A percentile compares a stretch with the other conserved stretches of the same genome.
Evolutionary conservation across 1,140 invertebrate species (phyloP).

Genomic region (Hylaeus volcanicus): DNA sequence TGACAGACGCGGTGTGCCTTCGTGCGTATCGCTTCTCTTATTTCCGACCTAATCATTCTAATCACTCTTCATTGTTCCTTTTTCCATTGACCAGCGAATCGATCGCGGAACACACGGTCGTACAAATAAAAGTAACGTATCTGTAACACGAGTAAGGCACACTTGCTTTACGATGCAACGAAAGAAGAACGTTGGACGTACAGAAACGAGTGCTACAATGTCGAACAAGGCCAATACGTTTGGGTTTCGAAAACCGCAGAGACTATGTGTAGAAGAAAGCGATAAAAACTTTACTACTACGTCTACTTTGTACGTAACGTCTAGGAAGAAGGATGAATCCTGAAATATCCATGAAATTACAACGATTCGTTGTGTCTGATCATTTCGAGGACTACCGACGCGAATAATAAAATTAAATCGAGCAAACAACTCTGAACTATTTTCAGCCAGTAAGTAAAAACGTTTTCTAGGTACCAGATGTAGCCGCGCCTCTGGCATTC

Average conservation of each 20-base stretch:
- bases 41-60: too few species aligned
- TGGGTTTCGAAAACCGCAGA: neutral
- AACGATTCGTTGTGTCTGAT: too few species aligned
- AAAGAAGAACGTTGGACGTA: neutral
- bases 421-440: too few species aligned
- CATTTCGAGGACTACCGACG: too few species aligned
- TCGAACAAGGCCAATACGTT: conserved; percentile 2
- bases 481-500: neutral
- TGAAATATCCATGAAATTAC: neutral
- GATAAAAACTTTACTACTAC: too few species aligned
- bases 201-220: neutral
- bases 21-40: too few species aligned
- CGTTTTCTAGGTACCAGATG: too few species aligned
- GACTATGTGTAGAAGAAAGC: too few species aligned
- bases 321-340: neutral
- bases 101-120: too few species aligned
- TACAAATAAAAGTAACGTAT: neutral
- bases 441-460: too few species aligned
- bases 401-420: too few species aligned
- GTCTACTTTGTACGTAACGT: neutral
- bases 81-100: neutral
- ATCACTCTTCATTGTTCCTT: neutral
- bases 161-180: neutral
- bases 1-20: neutral
- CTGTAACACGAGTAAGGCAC: neutral